Evolutionary conservation across 2,888 invertebrate genomes (phyloP).

Genomic region (Leptinotarsa haldemani): DNA sequence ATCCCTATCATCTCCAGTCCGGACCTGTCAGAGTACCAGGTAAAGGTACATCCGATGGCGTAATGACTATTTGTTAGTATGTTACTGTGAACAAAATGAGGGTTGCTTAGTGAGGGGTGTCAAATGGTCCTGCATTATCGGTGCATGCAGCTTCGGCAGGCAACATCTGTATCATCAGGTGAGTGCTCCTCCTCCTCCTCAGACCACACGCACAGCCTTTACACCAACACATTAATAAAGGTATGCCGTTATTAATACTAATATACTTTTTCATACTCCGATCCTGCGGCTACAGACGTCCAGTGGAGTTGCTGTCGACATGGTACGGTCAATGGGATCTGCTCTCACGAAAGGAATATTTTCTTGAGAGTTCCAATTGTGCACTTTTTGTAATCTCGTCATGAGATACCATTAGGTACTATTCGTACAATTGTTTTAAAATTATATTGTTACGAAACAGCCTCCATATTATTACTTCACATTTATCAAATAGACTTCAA

Average conservation of each 20-base stretch:
- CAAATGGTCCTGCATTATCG: conserved; percentile 49
- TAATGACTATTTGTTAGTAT: conserved; percentile 28
- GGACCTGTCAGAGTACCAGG: conserved; percentile 14
- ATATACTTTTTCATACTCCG: conserved; percentile 64
- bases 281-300: conserved; percentile 40
- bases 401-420: too few species aligned
- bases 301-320: conserved; percentile 19
- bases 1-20: not conserved
- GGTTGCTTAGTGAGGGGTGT: conserved; percentile 51
- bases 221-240: conserved; percentile 65
- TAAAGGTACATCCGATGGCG: conserved; percentile 12
- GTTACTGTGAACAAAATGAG: conserved; percentile 23
- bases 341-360: too few species aligned
- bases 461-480: too few species aligned
- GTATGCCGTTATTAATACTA: conserved; percentile 65
- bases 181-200: conserved; percentile 57
- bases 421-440: too few species aligned
- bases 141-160: conserved; percentile 33
- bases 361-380: too few species aligned
- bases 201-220: conserved; percentile 63
- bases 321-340: too few species aligned
- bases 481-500: too few species aligned
- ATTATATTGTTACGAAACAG: too few species aligned
- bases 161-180: conserved; percentile 61
- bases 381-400: too few species aligned